phyloP scores from a whole-genome alignment of 2,888 invertebrate species.

The Cataglyphis livida region DNA sequence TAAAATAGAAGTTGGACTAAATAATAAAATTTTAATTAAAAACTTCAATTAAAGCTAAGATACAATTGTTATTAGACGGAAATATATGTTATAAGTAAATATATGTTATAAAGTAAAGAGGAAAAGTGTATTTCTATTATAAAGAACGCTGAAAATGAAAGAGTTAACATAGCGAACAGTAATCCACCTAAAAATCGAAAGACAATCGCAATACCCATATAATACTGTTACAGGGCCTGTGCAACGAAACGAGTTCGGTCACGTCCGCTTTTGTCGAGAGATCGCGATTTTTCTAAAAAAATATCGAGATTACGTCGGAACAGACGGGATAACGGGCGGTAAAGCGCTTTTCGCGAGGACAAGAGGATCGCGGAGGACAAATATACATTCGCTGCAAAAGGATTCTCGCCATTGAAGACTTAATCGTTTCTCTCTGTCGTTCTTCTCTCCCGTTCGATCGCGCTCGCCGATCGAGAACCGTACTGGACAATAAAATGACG shows the following conservation, averaged over 20 bases:
- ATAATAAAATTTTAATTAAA: not conserved
- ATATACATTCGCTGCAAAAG: conserved; percentile 45
- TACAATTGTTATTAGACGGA: not conserved
- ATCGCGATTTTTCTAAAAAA: conserved; percentile 49
- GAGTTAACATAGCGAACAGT: not conserved
- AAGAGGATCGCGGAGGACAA: conserved; percentile 37
- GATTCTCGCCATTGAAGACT: conserved; percentile 41
- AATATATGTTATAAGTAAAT: not conserved
- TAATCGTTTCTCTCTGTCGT: conserved; percentile 35
- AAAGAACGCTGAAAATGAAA: not conserved
- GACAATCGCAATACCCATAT: conserved; percentile 7
- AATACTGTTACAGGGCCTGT: conserved; percentile 24
- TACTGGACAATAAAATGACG: conserved; percentile 25
- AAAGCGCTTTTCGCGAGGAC: conserved; percentile 43
- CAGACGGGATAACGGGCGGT: conserved; percentile 41
- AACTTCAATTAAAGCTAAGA: not conserved
- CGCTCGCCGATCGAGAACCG: conserved; percentile 17
- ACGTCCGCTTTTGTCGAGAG: conserved; percentile 10
- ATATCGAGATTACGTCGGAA: conserved; percentile 48
- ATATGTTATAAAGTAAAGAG: not conserved
- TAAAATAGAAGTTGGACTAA: not conserved
- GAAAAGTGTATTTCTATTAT: not conserved
- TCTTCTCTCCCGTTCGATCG: conserved; percentile 9
- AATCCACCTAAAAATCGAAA: conserved; percentile 27
- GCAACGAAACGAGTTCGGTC: not conserved